Conservation (phyloP, 2,113 vertebrate species). For the Pungitius pungitius region DNA sequence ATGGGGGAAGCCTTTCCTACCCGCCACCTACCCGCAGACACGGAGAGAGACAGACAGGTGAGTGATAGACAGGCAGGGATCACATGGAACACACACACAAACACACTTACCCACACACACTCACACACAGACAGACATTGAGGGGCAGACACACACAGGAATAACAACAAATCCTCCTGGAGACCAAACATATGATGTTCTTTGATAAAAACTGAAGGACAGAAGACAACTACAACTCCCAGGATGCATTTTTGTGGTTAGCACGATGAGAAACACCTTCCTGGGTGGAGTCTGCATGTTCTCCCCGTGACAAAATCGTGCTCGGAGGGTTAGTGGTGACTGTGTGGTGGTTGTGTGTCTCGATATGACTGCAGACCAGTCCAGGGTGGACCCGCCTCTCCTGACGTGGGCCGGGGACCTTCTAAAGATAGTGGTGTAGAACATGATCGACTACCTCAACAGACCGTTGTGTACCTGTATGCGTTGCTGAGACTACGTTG, state of each 20-base stretch:
- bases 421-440: too few species aligned
- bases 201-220: neutral
- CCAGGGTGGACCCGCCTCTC: too few species aligned
- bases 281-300: too few species aligned
- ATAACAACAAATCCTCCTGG: neutral
- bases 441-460: neutral
- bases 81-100: too few species aligned
- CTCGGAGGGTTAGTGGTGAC: too few species aligned
- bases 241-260: neutral
- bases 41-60: constrained; percentile 6
- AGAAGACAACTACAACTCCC: neutral
- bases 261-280: too few species aligned
- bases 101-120: too few species aligned
- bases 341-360: too few species aligned
- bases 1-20: constrained; percentile 85
- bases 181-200: neutral
- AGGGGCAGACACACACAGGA: neutral
- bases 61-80: constrained; percentile 1
- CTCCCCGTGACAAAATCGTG: too few species aligned
- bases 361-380: too few species aligned
- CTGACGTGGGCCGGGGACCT: too few species aligned
- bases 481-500: neutral
- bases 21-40: constrained; percentile 76
- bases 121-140: neutral
- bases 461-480: neutral